Evolutionary conservation across 2,888 invertebrate species (phyloP).

Genomic region (Philereme transversata): DNA sequence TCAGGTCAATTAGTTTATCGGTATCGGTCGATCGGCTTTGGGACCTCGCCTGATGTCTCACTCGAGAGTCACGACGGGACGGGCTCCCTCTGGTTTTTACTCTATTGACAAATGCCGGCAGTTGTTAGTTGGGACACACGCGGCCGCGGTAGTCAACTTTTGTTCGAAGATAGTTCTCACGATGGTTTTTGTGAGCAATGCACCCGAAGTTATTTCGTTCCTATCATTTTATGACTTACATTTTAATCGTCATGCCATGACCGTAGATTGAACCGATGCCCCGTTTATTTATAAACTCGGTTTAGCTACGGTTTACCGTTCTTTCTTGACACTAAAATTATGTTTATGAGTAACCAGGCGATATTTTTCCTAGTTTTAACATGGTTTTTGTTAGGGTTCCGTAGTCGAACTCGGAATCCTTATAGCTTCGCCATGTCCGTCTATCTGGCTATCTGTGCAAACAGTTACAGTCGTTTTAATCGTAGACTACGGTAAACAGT

Average conservation of each 20-base stretch:
- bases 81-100: slow-evolving; percentile 52
- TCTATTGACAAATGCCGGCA: slow-evolving; percentile 56
- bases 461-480: no score
- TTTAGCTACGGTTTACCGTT: no score
- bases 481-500: no score
- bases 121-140: slow-evolving; percentile 53
- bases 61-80: slow-evolving; percentile 61
- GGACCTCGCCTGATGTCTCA: slow-evolving; percentile 60
- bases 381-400: no score
- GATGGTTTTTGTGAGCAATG: slow-evolving; percentile 65
- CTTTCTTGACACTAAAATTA: no score
- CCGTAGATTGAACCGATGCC: slow-evolving; percentile 33
- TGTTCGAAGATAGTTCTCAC: slow-evolving; percentile 69
- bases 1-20: slow-evolving; percentile 53
- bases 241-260: slow-evolving; percentile 54
- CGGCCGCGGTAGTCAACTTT: slow-evolving; percentile 54
- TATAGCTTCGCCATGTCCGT: no score
- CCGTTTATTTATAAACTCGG: no score
- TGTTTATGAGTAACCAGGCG: no score
- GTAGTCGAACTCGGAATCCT: no score
- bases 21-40: slow-evolving; percentile 49
- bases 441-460: no score
- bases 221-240: slow-evolving; percentile 59
- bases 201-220: slow-evolving; percentile 66
- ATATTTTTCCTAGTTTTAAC: no score